Conservation (phyloP, 2,797 vertebrate species). For the Alcedo quadribrachys region DNA sequence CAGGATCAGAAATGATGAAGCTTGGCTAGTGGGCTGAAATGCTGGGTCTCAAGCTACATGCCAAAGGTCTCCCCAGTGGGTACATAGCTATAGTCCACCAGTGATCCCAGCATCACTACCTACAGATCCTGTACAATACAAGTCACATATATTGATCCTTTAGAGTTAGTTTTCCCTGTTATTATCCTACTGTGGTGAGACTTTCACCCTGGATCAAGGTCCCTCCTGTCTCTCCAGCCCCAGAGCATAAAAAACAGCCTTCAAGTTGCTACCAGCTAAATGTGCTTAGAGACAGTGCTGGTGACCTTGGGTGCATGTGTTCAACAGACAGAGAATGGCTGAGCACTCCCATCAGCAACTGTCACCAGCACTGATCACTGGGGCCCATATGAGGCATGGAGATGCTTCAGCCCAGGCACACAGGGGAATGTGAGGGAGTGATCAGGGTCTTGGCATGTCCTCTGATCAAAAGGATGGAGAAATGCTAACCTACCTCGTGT, state of each 20-base stretch:
- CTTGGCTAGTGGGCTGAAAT: neutral
- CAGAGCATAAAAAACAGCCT: neutral
- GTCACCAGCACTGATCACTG: neutral
- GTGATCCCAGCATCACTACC: fast-evolving
- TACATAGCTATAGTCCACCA: neutral
- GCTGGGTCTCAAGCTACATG: neutral
- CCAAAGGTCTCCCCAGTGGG: neutral
- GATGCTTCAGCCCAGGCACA: neutral
- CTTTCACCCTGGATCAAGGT: neutral
- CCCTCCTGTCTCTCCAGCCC: neutral
- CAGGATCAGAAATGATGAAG: neutral
- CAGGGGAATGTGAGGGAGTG: fast-evolving
- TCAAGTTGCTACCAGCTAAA: neutral
- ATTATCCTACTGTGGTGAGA: neutral
- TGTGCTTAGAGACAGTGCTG: neutral
- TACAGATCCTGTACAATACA: neutral
- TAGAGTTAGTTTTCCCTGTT: neutral
- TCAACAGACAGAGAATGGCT: neutral
- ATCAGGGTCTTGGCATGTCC: neutral
- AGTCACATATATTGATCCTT: neutral
- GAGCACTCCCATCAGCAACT: neutral
- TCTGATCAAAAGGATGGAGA: neutral
- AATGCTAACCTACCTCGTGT: neutral
- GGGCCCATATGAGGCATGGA: fast-evolving
- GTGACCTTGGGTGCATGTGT: neutral